These are phyloP conservation scores for Meriones psammophilus DNA, from an alignment of 2,797 vertebrate species.

Conservation along the genomic window DNA sequence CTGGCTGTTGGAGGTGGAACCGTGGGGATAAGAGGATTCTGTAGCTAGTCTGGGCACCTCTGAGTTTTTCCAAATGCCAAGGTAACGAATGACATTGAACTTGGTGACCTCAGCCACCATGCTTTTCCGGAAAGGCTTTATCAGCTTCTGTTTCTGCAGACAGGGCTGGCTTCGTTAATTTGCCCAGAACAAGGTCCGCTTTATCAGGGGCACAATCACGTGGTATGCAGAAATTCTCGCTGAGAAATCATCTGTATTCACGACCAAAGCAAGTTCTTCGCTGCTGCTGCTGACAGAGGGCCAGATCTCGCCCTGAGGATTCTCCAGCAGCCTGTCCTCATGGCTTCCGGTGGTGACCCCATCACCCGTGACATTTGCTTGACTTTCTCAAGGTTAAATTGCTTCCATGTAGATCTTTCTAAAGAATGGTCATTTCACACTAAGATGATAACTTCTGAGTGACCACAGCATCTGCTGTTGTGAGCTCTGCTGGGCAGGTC, in stretches of 20 bases:
- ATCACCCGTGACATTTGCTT: conserved; percentile 4
- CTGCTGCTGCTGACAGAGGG: too few species aligned
- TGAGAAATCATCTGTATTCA: background rate
- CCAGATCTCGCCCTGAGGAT: background rate
- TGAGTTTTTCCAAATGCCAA: background rate
- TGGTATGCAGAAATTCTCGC: background rate
- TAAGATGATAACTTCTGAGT: conserved; percentile 24
- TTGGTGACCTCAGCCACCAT: background rate
- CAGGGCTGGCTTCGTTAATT: background rate
- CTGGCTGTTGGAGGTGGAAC: background rate
- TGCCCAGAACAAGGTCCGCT: background rate
- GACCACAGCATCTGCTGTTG: background rate
- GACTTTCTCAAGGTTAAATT: conserved; percentile 48
- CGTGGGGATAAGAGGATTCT: background rate
- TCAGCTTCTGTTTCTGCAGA: background rate
- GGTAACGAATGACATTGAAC: background rate
- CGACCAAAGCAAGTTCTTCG: background rate
- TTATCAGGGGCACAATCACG: background rate
- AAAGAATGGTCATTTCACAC: conserved; percentile 50
- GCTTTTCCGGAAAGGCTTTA: background rate
- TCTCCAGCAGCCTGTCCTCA: background rate
- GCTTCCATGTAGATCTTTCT: conserved; percentile 41
- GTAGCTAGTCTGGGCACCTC: background rate
- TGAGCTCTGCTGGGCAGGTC: background rate
- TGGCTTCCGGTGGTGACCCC: background rate